Evolutionary conservation across 1,140 invertebrate genomes (phyloP), one percentile per base, ranked within the genome.

Genomic region (Heterodera carotae): DNA sequence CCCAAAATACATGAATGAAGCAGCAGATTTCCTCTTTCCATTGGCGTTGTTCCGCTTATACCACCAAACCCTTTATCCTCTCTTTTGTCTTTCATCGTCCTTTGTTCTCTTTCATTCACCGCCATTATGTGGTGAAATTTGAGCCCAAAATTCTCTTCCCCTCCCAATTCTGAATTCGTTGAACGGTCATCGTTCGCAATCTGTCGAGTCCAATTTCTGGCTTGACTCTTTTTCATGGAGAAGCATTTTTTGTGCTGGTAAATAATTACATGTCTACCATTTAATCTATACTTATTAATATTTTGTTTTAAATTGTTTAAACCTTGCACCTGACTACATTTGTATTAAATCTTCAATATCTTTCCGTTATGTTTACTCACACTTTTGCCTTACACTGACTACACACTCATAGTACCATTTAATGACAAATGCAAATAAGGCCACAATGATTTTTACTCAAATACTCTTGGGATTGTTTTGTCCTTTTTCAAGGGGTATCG

Each of bases 111-210:
- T 25, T 33, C 48, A 71, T 39, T 31, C 48, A 31, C 48, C 48
- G 56, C 59, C 36, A 59, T 48, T 71, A 7, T 39, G 69, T 33
- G n/a, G 36, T 43, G 69, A 71, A 71, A 71, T 71, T 31, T 59
- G 69, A 71, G 68, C 68, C 68, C 33, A 48, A 27, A 56, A 56
- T 33, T 59, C 69, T 48, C 31, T 71, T 48, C 31, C 31, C 43
- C 18, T 22, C 33, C 43, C 22, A 15, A 31, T 70, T 43, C 7
- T 56, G 48, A 53, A 43, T 71, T 25, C 33, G 12, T 18, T 22
- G 48, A 56, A 56, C 48, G 48, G 48, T 22, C 22, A 56, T 56
- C 48, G 48, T 12, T 56, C 48, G 5, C 48, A 56, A 56, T 56
- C 22, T 56, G 48, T 56, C 22, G 48, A 56, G 22, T 56, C 18